Percentiles rank a stretch among this genome's conserved stretches.
phyloP scores from a whole-genome alignment of 2,888 invertebrate species.

The Automeris io region DNA sequence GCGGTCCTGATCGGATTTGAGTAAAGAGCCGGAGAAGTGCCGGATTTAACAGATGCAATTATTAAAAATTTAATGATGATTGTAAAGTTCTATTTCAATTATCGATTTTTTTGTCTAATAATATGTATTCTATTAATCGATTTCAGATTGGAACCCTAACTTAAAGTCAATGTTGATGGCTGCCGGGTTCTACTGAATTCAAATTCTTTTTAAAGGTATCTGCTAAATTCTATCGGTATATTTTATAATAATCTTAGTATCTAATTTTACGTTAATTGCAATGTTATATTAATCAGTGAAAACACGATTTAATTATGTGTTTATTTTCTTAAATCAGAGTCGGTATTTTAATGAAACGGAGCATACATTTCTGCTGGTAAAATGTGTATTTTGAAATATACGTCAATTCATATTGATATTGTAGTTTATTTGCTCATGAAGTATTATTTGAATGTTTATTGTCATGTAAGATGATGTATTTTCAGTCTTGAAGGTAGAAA shows the following conservation, averaged over 20 bases:
- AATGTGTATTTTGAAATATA: neutral
- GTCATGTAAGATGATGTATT: no score
- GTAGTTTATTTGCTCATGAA: neutral
- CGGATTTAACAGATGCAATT: no score
- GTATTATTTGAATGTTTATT: no score
- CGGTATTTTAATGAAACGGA: neutral
- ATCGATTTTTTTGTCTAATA: no score
- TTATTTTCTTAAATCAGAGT: constrained; percentile 15
- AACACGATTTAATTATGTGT: constrained; percentile 9
- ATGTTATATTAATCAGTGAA: constrained; percentile 10
- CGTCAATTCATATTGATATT: no score
- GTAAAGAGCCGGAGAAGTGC: no score
- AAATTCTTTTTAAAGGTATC: constrained; percentile 37
- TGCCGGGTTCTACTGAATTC: constrained; percentile 2
- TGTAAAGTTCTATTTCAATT: no score
- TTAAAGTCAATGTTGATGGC: neutral
- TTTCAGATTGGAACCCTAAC: no score
- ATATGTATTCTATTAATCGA: no score
- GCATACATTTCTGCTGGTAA: neutral
- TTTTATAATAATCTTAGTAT: constrained; percentile 30
- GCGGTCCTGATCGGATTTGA: no score
- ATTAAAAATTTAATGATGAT: no score
- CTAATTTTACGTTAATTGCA: constrained; percentile 12
- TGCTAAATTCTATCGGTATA: constrained; percentile 34
- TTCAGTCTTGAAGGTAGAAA: no score